Base-by-base conservation (phyloP, 2,797 vertebrate genomes). In the Aulostomus chinensis region DNA sequence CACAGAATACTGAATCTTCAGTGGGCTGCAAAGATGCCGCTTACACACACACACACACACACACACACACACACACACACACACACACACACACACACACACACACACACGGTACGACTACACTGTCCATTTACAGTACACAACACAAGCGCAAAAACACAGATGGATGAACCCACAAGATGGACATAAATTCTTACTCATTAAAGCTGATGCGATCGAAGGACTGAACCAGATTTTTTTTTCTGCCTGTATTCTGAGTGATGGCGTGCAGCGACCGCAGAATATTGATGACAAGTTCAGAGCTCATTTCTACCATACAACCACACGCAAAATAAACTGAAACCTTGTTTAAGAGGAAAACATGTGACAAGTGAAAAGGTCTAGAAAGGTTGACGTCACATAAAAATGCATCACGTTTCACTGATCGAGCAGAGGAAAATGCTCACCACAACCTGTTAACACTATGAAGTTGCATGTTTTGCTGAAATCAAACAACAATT, bases 241-340 rank as follows among this genome's bases (percentile, higher is more conserved):
- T 58, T 39, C 18, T n/a, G n/a, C n/a, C 9, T 28, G 9, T 20
- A 15, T 33, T 53, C 11, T 49, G 37, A 59, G 52, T 63, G 49
- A 59, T 33, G 2, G 11, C 2, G 7, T 24, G 36, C 17, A 61
- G 21, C 41, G 28, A 12, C 3, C 31, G 18, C 18, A 57, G 36
- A 66, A 65, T 63, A 49, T 29, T 5, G 22, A 72, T 38, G 12
- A 34, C 18, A 45, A 7, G 24, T 9, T 16, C 9, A 37, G 7
- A 15, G 9, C 3, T 41, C 3, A 40, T 18, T 30, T 38, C 16
- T 56, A 12, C 1, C 10, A 5, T n/a, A 35, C 3, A 24, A 30
- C 26, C 5, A 7, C 1, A 15, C 1, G 1, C 14, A 11, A 50
- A 9, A 50, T 52, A 40, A 49, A 32, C 11, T 16, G 43, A 32